These are phyloP conservation scores for Plodia interpunctella DNA, from an alignment of 1,140 invertebrate species.

Conservation along the genomic window DNA sequence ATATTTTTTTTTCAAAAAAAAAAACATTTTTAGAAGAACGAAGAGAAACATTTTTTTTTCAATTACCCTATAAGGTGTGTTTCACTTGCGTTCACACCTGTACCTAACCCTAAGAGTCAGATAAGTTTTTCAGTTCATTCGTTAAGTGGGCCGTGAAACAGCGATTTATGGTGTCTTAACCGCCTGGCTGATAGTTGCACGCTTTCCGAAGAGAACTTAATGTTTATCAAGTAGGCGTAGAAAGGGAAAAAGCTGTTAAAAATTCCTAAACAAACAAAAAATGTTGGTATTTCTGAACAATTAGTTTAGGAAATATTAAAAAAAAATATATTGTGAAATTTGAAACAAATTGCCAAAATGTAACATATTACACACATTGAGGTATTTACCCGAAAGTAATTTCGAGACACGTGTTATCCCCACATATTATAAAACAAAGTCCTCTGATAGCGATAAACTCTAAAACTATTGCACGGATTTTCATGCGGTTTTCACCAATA, in stretches of 20 bases:
- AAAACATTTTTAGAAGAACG: no score
- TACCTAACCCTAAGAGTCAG: conserved; percentile 44
- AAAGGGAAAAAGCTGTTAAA: not conserved
- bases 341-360: no score
- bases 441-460: no score
- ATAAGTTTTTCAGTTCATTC: conserved; percentile 72
- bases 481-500: no score
- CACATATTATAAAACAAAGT: no score
- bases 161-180: conserved; percentile 57
- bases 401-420: no score
- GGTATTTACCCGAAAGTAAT: no score
- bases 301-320: no score
- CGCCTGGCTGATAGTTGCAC: conserved; percentile 44
- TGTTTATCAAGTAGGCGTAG: conserved; percentile 16
- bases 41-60: not conserved
- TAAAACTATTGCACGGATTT: no score
- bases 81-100: conserved; percentile 11
- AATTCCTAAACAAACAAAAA: no score
- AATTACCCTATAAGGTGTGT: not conserved
- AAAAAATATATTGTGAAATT: no score
- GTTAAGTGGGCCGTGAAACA: conserved; percentile 65
- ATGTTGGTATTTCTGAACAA: not conserved
- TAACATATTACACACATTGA: no score
- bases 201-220: conserved; percentile 28
- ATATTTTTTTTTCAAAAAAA: not conserved